Conservation (phyloP, 2,797 vertebrate genomes). For the Pempheris klunzingeri region DNA sequence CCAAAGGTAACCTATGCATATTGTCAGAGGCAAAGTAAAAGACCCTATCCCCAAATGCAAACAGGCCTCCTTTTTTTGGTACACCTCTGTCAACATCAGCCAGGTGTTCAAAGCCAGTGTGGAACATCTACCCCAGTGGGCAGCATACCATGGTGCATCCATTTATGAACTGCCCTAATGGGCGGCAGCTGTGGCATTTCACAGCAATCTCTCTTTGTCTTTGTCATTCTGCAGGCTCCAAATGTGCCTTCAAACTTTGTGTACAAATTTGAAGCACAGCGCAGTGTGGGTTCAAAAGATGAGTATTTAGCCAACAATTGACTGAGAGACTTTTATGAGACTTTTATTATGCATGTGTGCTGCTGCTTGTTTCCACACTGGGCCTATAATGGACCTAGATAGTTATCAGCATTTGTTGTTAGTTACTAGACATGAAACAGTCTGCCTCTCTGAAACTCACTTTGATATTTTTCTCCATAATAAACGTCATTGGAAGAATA, state of each 20-base stretch:
- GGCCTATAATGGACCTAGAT: not conserved
- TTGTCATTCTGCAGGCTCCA: not conserved
- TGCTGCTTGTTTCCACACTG: not conserved
- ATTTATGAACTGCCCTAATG: slow-evolving; percentile 32
- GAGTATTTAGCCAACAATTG: not conserved
- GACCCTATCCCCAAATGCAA: slow-evolving; percentile 20
- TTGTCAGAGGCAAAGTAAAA: slow-evolving; percentile 4
- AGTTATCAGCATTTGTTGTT: not conserved
- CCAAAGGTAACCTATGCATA: not conserved
- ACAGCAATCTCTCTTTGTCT: slow-evolving; percentile 20
- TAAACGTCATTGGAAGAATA: slow-evolving; percentile 24
- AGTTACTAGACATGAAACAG: slow-evolving; percentile 6
- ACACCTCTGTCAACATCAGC: slow-evolving; percentile 46
- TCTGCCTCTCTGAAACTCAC: not conserved
- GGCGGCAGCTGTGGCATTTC: slow-evolving; percentile 55
- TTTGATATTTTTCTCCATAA: not conserved
- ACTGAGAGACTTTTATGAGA: slow-evolving; percentile 1
- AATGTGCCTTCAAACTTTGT: slow-evolving; percentile 23
- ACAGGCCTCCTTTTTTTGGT: not conserved
- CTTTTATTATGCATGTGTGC: not conserved
- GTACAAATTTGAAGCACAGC: not conserved
- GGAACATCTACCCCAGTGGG: slow-evolving; percentile 24
- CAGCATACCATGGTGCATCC: slow-evolving; percentile 23
- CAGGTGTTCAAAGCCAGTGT: slow-evolving; percentile 36
- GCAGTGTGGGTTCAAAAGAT: not conserved